Evolutionary conservation across 2,113 vertebrate species (phyloP).

Genomic region (Solea solea): DNA sequence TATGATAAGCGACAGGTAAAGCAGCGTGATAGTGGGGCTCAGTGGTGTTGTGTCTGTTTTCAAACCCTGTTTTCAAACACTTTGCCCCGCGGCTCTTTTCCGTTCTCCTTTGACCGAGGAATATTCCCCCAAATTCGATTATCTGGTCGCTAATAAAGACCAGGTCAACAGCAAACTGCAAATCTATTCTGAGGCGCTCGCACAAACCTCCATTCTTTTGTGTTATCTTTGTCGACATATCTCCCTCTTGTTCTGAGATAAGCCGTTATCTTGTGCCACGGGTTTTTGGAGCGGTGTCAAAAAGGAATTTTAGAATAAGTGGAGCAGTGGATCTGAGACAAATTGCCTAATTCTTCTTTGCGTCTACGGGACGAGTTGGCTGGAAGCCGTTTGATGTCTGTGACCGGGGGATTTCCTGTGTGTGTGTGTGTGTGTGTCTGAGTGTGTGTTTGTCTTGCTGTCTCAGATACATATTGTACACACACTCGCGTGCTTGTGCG

Average conservation of each 20-base stretch:
- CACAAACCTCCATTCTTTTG: conserved; percentile 23
- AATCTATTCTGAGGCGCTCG: conserved; percentile 38
- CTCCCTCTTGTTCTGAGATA: conserved; percentile 63
- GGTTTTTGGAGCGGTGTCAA: conserved; percentile 59
- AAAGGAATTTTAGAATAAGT: conserved; percentile 61
- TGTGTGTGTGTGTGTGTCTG: conserved; percentile 30
- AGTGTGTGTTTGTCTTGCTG: conserved; percentile 37
- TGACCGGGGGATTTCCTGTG: conserved; percentile 57
- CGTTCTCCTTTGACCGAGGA: conserved; percentile 83
- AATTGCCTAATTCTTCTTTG: conserved; percentile 77
- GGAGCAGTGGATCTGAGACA: conserved; percentile 64
- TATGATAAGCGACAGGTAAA: conserved; percentile 51
- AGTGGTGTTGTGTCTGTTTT: conserved; percentile 53
- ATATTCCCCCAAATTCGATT: conserved; percentile 90
- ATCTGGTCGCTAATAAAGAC: conserved; percentile 92
- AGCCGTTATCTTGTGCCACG: conserved; percentile 59
- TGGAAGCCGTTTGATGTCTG: conserved; percentile 57
- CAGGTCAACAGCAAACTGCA: conserved; percentile 85
- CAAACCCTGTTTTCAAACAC: conserved; percentile 47
- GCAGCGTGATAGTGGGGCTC: background rate
- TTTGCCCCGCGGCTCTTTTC: conserved; percentile 84
- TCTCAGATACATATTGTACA: conserved; percentile 2
- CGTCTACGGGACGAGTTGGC: conserved; percentile 41
- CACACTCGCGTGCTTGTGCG: background rate
- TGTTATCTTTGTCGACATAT: conserved; percentile 64